phyloP scores from a whole-genome alignment of 2,113 vertebrate species.

The Eulemur rufifrons region DNA sequence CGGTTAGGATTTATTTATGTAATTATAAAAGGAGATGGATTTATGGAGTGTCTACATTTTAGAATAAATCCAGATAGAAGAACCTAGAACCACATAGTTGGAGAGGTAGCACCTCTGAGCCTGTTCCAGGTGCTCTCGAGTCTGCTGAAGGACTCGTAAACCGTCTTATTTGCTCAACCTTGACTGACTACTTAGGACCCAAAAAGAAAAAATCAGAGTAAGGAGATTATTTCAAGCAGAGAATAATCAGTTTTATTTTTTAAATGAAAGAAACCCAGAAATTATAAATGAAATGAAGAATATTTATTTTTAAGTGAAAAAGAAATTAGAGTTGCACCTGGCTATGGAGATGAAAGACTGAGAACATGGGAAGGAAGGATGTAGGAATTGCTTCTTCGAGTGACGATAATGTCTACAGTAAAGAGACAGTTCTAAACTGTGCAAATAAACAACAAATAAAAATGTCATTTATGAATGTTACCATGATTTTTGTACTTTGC shows the following conservation, averaged over 20 bases:
- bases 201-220: conserved; percentile 9
- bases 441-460: not conserved
- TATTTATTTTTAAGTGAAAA: conserved; percentile 23
- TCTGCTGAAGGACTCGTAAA: not conserved
- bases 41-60: not conserved
- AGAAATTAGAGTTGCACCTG: not conserved
- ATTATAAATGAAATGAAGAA: not conserved
- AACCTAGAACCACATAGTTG: not conserved
- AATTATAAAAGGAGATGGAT: not conserved
- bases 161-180: not conserved
- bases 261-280: not conserved
- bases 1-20: not conserved
- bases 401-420: not conserved
- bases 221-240: not conserved
- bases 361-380: not conserved
- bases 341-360: not conserved
- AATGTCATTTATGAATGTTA: not conserved
- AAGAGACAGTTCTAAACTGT: not conserved
- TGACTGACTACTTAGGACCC: not conserved
- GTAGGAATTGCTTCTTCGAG: not conserved
- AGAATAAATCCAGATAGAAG: not conserved
- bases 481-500: not conserved
- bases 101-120: not conserved
- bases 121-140: not conserved
- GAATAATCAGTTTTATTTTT: not conserved